These are phyloP conservation scores for Thunnus maccoyii DNA, from an alignment of 2,113 vertebrate genomes.

Conservation along the genomic window DNA sequence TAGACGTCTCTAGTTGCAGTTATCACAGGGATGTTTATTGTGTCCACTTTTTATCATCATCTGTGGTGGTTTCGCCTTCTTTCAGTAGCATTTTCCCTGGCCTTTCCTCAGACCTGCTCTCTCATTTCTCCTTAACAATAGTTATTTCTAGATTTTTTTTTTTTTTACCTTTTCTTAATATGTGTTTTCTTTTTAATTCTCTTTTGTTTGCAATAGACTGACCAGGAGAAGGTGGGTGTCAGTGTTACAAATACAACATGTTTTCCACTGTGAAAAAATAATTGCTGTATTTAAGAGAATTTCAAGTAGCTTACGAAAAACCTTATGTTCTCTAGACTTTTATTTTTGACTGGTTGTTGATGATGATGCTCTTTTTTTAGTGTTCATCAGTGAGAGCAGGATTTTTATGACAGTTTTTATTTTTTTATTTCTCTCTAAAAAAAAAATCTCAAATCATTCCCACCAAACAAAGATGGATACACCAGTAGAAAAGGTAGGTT, in stretches of 20 bases:
- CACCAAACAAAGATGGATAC: constrained; percentile 66
- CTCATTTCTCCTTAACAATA: background rate
- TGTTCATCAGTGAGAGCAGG: too few species aligned
- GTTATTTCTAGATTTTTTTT: background rate
- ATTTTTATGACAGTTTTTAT: constrained; percentile 1
- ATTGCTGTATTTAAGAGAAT: too few species aligned
- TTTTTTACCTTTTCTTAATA: constrained; percentile 21
- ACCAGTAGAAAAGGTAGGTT: constrained; percentile 72
- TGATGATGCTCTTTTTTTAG: background rate
- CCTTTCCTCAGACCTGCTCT: constrained; percentile 14
- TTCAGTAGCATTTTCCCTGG: constrained; percentile 8
- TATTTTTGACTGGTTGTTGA: background rate
- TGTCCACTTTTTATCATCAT: constrained; percentile 24
- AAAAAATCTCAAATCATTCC: constrained; percentile 46
- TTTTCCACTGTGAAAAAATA: background rate
- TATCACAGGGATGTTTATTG: constrained; percentile 17
- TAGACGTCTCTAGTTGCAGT: background rate
- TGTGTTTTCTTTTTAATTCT: constrained; percentile 25
- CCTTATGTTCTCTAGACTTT: too few species aligned
- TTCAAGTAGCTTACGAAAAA: too few species aligned
- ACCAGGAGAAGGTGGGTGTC: constrained; percentile 69
- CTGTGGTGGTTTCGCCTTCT: constrained; percentile 29
- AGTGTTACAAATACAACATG: background rate
- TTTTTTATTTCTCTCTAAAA: constrained; percentile 41
- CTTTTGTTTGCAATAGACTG: constrained; percentile 72